Evolutionary conservation across 2,888 invertebrate genomes (phyloP).

Genomic region (Eulithis testata): DNA sequence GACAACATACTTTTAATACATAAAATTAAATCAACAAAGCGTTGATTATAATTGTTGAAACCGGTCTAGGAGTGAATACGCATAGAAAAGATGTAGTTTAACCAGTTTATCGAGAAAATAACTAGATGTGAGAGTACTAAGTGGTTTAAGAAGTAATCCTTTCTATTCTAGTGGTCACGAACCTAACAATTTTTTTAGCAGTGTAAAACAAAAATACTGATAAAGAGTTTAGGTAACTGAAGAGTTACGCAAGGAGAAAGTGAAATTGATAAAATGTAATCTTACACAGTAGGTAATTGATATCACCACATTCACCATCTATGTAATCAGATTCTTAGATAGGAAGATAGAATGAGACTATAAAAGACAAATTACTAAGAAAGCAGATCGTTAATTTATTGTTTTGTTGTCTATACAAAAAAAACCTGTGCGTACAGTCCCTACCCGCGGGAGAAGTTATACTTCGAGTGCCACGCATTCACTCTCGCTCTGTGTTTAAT

Average conservation of each 20-base stretch:
- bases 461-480: too few relatives aligned
- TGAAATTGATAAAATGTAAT: neutral
- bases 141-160: neutral
- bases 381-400: too few relatives aligned
- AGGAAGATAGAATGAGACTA: too few relatives aligned
- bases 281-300: neutral
- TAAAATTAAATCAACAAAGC: slow-evolving; percentile 7
- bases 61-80: slow-evolving; percentile 2
- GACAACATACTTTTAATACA: slow-evolving; percentile 1
- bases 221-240: too few relatives aligned
- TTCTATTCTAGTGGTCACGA: neutral
- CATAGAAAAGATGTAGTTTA: slow-evolving; percentile 9
- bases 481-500: too few relatives aligned
- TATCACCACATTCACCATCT: neutral
- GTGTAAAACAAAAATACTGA: too few relatives aligned
- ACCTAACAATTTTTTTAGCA: neutral
- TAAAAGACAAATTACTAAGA: too few relatives aligned
- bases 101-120: slow-evolving; percentile 1
- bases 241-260: neutral
- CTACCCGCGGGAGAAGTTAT: too few relatives aligned
- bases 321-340: neutral
- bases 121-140: slow-evolving; percentile 3
- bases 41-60: slow-evolving; percentile 11
- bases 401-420: neutral
- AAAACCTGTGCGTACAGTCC: too few relatives aligned